Conservation (phyloP, 2,113 vertebrate genomes). For the Parus major region DNA sequence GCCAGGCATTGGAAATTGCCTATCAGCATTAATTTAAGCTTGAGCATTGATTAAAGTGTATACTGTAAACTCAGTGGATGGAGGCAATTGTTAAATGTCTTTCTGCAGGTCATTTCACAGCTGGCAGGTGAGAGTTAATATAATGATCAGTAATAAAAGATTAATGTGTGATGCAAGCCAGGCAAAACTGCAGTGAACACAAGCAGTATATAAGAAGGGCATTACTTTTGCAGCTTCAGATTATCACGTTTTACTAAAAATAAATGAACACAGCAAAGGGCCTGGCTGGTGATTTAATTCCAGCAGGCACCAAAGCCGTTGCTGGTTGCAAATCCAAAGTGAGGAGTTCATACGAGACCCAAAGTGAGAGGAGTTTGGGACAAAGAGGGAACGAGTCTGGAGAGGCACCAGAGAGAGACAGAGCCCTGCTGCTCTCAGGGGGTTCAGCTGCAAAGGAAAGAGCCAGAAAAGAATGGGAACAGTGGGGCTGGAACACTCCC, state of each 20-base stretch:
- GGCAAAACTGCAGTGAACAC: constrained; percentile 34
- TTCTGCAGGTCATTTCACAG: constrained; percentile 68
- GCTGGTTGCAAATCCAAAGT: background rate
- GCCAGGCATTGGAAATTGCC: constrained; percentile 67
- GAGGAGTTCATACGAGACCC: background rate
- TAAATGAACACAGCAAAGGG: background rate
- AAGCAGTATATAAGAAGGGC: background rate
- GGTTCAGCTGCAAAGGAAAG: background rate
- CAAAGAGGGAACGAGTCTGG: background rate
- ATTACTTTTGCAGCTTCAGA: background rate
- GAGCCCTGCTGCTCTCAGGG: background rate
- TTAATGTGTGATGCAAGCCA: constrained; percentile 42
- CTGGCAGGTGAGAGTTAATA: constrained; percentile 66
- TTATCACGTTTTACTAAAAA: background rate
- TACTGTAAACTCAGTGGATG: constrained; percentile 45
- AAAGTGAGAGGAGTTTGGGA: background rate
- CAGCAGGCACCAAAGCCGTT: background rate
- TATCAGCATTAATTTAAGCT: constrained; percentile 74
- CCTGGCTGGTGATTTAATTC: background rate
- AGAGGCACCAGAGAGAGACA: background rate
- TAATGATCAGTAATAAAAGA: constrained; percentile 67
- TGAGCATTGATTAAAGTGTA: constrained; percentile 65
- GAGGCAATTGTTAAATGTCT: constrained; percentile 55
- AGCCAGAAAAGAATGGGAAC: background rate
- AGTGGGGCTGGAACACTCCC: background rate